Evolutionary conservation across 2,797 vertebrate species (phyloP).

Genomic region (Vultur gryphus): DNA sequence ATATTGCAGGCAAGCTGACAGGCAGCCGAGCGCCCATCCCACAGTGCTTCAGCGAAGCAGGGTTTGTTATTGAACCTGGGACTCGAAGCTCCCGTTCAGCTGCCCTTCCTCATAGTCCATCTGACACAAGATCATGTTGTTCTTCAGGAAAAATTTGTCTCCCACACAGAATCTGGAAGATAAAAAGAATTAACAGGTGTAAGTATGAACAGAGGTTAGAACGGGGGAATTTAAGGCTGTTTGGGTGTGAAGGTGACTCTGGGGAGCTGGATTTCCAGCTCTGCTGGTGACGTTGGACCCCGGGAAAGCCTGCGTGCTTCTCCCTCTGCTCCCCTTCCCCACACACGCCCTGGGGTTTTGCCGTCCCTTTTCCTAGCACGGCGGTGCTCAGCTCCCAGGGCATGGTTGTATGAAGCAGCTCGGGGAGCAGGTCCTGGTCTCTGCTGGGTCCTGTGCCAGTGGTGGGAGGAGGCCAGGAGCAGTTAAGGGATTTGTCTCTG

Average conservation of each 20-base stretch:
- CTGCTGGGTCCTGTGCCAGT: rapidly evolving
- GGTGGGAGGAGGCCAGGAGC: not conserved
- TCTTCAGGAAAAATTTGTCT: slow-evolving; percentile 99
- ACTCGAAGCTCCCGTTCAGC: slow-evolving; percentile 98
- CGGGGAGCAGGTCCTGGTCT: not conserved
- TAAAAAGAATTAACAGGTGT: not conserved
- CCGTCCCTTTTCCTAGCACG: not conserved
- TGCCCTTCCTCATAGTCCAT: slow-evolving; percentile 99
- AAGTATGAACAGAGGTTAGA: not conserved
- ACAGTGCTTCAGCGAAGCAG: slow-evolving; percentile 63
- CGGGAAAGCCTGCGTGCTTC: rapidly evolving
- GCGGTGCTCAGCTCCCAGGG: not conserved
- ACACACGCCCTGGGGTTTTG: rapidly evolving
- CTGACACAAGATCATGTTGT: slow-evolving; percentile 99
- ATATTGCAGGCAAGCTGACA: slow-evolving; percentile 96
- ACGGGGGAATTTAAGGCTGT: not conserved
- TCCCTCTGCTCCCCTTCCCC: not conserved
- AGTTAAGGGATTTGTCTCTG: not conserved
- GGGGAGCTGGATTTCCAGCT: not conserved
- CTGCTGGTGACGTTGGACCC: rapidly evolving
- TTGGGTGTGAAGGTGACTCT: not conserved
- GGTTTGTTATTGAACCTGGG: slow-evolving; percentile 93
- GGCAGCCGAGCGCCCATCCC: slow-evolving; percentile 83
- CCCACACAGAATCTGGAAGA: slow-evolving; percentile 94
- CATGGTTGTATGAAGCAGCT: rapidly evolving